A percentile compares a stretch with the other conserved stretches of the same genome.
Conservation (phyloP, 2,113 vertebrate species). For the Ibidorhyncha struthersii region DNA sequence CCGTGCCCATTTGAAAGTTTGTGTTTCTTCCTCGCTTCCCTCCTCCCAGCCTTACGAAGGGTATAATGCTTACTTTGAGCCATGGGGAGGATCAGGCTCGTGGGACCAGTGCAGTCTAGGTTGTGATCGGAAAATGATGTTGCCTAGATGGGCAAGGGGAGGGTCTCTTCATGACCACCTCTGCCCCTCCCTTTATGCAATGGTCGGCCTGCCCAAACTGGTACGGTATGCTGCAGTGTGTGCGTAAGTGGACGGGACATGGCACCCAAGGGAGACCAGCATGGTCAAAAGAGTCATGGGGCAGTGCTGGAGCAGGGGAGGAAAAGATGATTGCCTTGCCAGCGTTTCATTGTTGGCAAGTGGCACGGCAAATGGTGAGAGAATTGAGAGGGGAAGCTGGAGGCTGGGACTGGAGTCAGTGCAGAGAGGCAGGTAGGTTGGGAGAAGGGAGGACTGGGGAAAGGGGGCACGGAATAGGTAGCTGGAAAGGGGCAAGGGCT, state of each 20-base stretch:
- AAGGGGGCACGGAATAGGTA: background rate
- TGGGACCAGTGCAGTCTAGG: background rate
- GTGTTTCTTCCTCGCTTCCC: background rate
- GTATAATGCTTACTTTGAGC: background rate
- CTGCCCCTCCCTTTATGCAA: background rate
- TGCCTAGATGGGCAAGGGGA: background rate
- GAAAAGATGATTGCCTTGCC: background rate
- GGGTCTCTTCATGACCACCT: background rate
- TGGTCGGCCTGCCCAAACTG: background rate
- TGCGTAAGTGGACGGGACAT: fast-evolving
- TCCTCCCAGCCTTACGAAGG: background rate
- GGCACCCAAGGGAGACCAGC: background rate
- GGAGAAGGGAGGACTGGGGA: background rate
- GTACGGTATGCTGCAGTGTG: fast-evolving
- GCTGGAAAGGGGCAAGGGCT: background rate
- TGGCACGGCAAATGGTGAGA: background rate
- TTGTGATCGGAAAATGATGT: background rate
- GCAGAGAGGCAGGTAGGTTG: background rate
- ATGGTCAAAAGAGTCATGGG: background rate
- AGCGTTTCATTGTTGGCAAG: background rate
- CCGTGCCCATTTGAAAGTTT: background rate
- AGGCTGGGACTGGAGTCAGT: background rate
- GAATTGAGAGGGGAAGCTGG: background rate
- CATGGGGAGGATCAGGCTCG: fast-evolving
- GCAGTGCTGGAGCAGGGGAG: background rate